Conservation (phyloP, 2,113 vertebrate species). For the Chroicocephalus ridibundus region DNA sequence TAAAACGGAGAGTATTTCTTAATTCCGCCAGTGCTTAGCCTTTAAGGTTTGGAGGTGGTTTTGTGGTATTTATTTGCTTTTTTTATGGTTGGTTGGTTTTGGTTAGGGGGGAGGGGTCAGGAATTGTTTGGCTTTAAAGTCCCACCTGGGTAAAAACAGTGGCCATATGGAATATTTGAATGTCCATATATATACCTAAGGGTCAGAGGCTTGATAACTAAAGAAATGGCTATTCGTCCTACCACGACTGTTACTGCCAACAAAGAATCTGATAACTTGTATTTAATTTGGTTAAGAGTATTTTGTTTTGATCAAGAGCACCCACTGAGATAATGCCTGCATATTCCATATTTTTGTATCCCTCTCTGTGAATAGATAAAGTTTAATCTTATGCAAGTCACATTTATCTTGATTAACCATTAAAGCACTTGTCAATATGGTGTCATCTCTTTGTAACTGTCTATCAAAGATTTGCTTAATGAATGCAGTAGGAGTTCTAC, state of each 20-base stretch:
- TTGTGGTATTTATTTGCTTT: not conserved
- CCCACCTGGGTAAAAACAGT: not conserved
- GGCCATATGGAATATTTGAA: not conserved
- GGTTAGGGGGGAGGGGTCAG: too few species aligned
- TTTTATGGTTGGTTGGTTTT: not conserved
- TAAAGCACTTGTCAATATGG: not conserved
- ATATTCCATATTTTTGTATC: not conserved
- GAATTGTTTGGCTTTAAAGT: not conserved
- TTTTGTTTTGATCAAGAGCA: not conserved
- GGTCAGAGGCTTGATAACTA: not conserved
- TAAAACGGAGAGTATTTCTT: not conserved
- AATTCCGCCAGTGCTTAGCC: not conserved
- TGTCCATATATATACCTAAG: not conserved
- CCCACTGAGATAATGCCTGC: not conserved
- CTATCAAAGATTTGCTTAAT: not conserved
- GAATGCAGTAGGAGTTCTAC: not conserved
- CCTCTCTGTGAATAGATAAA: not conserved
- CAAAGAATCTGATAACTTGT: not conserved
- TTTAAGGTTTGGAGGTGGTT: fast-evolving
- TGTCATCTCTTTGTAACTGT: not conserved
- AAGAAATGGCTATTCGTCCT: not conserved
- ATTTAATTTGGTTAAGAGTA: not conserved
- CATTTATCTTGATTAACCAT: not conserved
- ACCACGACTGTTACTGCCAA: not conserved
- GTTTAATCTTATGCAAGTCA: not conserved